These are phyloP conservation scores for Heterohyrax brucei DNA, from an alignment of 2,797 vertebrate species.

Conservation along the genomic window DNA sequence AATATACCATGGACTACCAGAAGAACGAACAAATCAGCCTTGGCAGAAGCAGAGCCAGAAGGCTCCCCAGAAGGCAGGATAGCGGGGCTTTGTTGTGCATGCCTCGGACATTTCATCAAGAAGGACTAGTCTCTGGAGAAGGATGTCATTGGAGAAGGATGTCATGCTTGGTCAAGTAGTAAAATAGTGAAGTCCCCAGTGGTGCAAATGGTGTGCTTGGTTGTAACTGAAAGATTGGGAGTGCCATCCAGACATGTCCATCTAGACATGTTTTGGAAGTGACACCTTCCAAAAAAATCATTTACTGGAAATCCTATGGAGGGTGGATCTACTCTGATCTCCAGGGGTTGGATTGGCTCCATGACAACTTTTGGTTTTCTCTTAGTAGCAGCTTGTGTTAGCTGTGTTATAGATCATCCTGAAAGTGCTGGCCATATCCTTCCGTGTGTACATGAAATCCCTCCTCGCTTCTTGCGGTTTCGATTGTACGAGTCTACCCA, in stretches of 20 bases:
- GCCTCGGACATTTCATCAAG: not conserved
- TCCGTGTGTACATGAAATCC: not conserved
- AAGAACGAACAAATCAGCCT: not conserved
- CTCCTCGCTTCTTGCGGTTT: constrained; percentile 3
- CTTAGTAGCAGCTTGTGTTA: not conserved
- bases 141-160: not conserved
- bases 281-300: not conserved
- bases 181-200: not conserved
- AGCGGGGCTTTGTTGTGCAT: not conserved
- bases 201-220: not conserved
- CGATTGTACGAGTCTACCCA: not conserved
- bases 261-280: not conserved
- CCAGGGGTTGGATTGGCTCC: not conserved
- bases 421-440: not conserved
- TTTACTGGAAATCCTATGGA: not conserved
- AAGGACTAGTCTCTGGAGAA: not conserved
- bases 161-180: not conserved
- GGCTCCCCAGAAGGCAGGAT: not conserved
- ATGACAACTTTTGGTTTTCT: not conserved
- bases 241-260: not conserved
- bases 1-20: not conserved
- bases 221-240: not conserved
- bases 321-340: too few species aligned
- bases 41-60: not conserved
- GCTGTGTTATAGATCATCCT: not conserved